phyloP scores from a whole-genome alignment of 1,140 invertebrate genomes.

The Bactericera cockerelli region DNA sequence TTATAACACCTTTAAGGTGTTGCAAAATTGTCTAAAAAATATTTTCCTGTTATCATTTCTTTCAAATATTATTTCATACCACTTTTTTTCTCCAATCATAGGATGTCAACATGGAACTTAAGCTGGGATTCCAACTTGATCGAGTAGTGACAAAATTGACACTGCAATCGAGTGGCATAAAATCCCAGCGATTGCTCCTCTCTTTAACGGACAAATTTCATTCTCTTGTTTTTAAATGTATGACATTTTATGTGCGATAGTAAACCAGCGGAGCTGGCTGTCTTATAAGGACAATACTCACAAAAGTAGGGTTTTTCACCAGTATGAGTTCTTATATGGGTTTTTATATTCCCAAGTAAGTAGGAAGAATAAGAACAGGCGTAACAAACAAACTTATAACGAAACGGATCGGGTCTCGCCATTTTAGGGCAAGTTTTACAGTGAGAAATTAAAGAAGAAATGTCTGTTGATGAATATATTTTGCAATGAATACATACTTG shows the following conservation, averaged over 20 bases:
- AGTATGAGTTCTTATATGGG: conserved; percentile 15
- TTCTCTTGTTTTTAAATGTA: no score
- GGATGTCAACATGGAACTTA: background rate
- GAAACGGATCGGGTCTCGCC: background rate
- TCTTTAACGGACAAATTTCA: no score
- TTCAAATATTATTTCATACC: no score
- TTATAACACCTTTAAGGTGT: no score
- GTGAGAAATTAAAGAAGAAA: background rate
- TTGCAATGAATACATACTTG: background rate
- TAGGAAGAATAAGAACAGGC: conserved; percentile 3
- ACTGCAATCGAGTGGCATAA: no score
- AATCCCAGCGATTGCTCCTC: no score
- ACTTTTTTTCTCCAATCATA: no score
- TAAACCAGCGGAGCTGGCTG: conserved; percentile 22
- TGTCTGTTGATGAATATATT: background rate
- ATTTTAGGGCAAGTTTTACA: background rate
- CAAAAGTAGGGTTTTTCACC: conserved; percentile 18
- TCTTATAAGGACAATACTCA: conserved; percentile 27
- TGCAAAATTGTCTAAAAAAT: no score
- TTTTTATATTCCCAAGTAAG: conserved; percentile 7
- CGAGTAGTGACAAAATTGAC: background rate
- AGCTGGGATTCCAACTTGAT: background rate
- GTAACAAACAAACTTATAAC: conserved; percentile 2
- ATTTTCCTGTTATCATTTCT: no score
- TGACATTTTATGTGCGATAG: background rate